Base-by-base conservation (phyloP, 2,797 vertebrate genomes). In the Hippopotamyrus pictus region DNA sequence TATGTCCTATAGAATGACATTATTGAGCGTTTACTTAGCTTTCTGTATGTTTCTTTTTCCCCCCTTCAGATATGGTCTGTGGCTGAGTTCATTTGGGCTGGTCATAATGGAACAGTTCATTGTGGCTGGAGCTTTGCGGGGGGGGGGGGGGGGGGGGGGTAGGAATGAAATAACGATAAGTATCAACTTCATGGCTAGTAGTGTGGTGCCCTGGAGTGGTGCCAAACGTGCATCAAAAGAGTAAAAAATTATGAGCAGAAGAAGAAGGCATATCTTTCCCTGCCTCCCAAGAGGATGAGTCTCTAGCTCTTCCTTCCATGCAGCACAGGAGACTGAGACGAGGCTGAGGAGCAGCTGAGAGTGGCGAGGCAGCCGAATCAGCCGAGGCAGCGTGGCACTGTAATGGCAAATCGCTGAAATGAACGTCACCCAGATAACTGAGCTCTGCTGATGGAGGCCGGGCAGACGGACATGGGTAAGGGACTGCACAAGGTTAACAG, bases 41-140 rank as follows among this genome's bases (percentile, higher is more conserved):
- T 88, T 91, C 89, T 89, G 87, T 90, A n/a, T 84, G 22, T 90
- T 51, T 86, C 79, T 62, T 85, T 86, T 59, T 12, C 25, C 53
- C 53, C 53, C 17, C 41, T 90, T 88, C 79, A 82, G 6, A 73
- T 91, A 57, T 89, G 86, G 86, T 19, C 73, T 90, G 89, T 88
- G 69, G 89, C 3, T 73, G 65, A 73, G 65, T 37, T 14, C 54
- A 5, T 84, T 22, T 12, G 46, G 89, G 48, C 76, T n/a, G 41
- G 69, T 54, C 33, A 22, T 19, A 53, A 69, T 14, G 69, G 86
- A 65, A 29, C 2, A 82, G 53, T 37, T 50, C 84, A 54, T 87
- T 86, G 62, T 86, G 84, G 62, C 46, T 53, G 62, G 11, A 57
- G 17, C n/a, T 19, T 25, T 46, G 22, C 54, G 41, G 46, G 8